These are phyloP conservation scores for Uria lomvia DNA, from an alignment of 2,113 vertebrate genomes.

Conservation along the genomic window DNA sequence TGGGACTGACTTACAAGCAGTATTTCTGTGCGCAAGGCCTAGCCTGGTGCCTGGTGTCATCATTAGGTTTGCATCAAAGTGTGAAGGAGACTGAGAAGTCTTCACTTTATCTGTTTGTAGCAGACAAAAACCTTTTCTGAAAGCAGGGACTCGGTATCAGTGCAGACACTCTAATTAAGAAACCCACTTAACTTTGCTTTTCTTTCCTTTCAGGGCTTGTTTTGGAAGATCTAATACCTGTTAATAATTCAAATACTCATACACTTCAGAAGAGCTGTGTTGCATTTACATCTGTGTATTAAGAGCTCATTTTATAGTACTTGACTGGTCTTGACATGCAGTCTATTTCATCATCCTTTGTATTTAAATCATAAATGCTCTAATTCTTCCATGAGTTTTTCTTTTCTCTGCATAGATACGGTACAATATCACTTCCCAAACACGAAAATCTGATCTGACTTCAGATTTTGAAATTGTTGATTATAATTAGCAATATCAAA, in stretches of 20 bases:
- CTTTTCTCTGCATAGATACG: background rate
- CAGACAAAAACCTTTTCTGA: background rate
- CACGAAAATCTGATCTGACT: background rate
- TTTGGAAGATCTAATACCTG: background rate
- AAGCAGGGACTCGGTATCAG: background rate
- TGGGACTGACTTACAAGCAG: background rate
- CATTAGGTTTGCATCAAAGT: background rate
- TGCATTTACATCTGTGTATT: background rate
- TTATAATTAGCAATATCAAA: background rate
- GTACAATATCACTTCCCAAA: background rate
- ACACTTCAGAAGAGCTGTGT: background rate
- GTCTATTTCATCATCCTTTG: background rate
- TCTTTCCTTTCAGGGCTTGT: background rate
- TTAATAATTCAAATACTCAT: background rate
- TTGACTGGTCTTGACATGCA: background rate
- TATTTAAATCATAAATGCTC: background rate
- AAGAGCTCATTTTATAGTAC: background rate
- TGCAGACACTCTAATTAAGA: background rate
- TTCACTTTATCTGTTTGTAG: background rate
- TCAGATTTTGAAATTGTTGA: background rate
- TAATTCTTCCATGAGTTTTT: background rate
- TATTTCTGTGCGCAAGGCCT: background rate
- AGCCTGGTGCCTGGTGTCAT: background rate
- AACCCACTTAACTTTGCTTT: background rate
- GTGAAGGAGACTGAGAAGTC: background rate